These are phyloP conservation scores for Microctenopoma lineatum DNA, from an alignment of 2,797 vertebrate genomes.

Conservation along the genomic window DNA sequence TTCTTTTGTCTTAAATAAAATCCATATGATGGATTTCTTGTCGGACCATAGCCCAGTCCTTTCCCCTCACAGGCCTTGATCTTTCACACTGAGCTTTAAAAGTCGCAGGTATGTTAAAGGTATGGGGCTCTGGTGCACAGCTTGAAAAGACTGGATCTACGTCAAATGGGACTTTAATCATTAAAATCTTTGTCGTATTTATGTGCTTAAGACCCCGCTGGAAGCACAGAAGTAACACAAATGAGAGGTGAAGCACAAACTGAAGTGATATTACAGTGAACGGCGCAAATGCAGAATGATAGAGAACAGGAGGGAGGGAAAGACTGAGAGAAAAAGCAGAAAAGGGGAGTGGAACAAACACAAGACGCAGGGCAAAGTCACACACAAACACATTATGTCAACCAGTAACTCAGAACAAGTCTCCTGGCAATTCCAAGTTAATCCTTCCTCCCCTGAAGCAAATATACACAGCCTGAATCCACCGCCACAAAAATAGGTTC, in stretches of 20 bases:
- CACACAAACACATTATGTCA: constrained; percentile 36
- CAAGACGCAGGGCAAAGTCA: constrained; percentile 18
- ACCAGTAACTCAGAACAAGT: constrained; percentile 30
- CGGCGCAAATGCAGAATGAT: constrained; percentile 1
- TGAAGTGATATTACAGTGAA: constrained; percentile 10
- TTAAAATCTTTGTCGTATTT: constrained; percentile 4
- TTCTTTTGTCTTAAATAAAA: constrained; percentile 19
- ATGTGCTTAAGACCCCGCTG: constrained; percentile 14
- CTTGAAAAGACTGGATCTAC: constrained; percentile 16
- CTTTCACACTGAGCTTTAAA: constrained; percentile 24
- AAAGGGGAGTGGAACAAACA: constrained; percentile 33
- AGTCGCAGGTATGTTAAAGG: constrained; percentile 26
- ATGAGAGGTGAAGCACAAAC: constrained; percentile 4
- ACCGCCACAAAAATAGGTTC: constrained; percentile 39
- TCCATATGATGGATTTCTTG: constrained; percentile 30
- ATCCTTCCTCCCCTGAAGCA: constrained; percentile 42
- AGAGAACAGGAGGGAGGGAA: not conserved
- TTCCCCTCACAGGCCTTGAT: constrained; percentile 12
- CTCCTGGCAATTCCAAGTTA: constrained; percentile 42
- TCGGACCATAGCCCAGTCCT: constrained; percentile 35
- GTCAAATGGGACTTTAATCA: constrained; percentile 30
- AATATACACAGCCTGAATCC: constrained; percentile 23
- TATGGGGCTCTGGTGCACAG: constrained; percentile 3
- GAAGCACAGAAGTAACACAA: constrained; percentile 13
- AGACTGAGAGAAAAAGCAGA: constrained; percentile 7